Evolutionary conservation across 1,140 invertebrate genomes (phyloP).

Genomic region (Mizuhopecten yessoensis): DNA sequence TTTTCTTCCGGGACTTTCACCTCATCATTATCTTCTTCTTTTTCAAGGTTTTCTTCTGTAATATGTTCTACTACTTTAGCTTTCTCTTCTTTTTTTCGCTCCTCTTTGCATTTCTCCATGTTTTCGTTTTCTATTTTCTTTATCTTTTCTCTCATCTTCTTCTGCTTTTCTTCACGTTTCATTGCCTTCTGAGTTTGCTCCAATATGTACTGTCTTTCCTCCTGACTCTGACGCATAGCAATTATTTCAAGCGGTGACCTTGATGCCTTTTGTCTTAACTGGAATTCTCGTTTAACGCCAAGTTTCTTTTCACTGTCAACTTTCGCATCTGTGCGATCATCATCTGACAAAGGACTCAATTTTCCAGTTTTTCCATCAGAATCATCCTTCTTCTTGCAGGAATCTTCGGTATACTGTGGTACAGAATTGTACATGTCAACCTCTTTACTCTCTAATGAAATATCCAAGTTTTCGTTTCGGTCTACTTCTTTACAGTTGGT

Average conservation of each 20-base stretch:
- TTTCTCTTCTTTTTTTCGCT: constrained; percentile 44
- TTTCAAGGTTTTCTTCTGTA: background rate
- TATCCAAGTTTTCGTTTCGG: background rate
- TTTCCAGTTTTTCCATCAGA: background rate
- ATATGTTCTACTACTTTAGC: constrained; percentile 17
- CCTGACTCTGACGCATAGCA: constrained; percentile 72
- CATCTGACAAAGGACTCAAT: background rate
- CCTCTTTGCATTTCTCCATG: constrained; percentile 41
- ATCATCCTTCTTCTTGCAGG: constrained; percentile 32
- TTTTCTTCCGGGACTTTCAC: constrained; percentile 36
- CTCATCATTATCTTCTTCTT: background rate
- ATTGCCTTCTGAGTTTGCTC: constrained; percentile 59
- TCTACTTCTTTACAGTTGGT: background rate
- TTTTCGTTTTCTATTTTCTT: constrained; percentile 47
- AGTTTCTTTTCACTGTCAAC: constrained; percentile 17
- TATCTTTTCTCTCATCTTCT: constrained; percentile 54
- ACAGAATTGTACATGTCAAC: constrained; percentile 46
- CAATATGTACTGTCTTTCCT: constrained; percentile 69
- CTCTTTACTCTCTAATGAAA: constrained; percentile 49
- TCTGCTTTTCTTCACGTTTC: constrained; percentile 61
- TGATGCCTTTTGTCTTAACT: constrained; percentile 70
- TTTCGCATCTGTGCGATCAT: background rate
- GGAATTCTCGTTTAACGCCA: constrained; percentile 52
- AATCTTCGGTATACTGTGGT: background rate
- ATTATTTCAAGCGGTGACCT: constrained; percentile 75